A percentile compares a stretch with the other conserved stretches of the same genome.
These are phyloP conservation scores for Hydrocynus forskahlii DNA, from an alignment of 2,797 vertebrate species.

Conservation along the genomic window DNA sequence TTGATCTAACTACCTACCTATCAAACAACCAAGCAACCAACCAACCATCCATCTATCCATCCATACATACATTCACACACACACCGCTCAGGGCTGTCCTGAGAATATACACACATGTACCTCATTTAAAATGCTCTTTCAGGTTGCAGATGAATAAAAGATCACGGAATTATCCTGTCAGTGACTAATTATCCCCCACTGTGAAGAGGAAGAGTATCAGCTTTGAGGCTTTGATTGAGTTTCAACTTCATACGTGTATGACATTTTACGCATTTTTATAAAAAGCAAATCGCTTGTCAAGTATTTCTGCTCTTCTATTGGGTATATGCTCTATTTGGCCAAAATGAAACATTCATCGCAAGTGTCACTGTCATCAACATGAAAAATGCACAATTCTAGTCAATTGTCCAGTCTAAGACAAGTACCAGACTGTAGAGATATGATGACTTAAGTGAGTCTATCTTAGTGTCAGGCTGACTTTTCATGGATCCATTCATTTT, in stretches of 20 bases:
- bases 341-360: no score
- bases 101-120: slow-evolving; percentile 69
- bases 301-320: no score
- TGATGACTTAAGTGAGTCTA: neutral
- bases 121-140: slow-evolving; percentile 79
- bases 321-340: no score
- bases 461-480: neutral
- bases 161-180: slow-evolving; percentile 42
- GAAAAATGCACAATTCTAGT: no score
- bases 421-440: neutral
- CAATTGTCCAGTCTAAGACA: no score
- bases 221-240: slow-evolving; percentile 4
- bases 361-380: no score
- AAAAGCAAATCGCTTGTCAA: no score
- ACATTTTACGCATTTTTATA: neutral
- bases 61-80: no score
- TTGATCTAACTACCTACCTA: no score
- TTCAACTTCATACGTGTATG: neutral
- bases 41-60: no score
- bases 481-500: neutral
- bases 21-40: no score
- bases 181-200: slow-evolving; percentile 31
- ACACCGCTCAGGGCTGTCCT: no score
- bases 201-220: neutral
- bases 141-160: slow-evolving; percentile 68